Conservation (phyloP, 2,888 invertebrate genomes). For the Amblyteles armatorius region DNA sequence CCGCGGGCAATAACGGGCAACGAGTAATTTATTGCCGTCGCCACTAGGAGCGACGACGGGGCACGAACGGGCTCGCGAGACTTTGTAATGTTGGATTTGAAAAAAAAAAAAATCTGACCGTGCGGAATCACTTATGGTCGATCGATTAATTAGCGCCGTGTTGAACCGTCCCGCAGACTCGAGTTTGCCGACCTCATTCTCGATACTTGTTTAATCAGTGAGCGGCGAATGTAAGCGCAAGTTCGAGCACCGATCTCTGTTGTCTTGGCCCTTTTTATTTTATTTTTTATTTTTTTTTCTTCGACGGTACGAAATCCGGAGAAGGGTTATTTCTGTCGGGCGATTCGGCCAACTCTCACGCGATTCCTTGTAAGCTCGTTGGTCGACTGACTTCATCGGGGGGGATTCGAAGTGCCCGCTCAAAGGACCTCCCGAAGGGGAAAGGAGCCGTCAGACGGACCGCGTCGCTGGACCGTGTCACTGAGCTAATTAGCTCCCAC, state of each 20-base stretch:
- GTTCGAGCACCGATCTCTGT: background rate
- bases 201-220: background rate
- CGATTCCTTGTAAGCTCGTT: slow-evolving; percentile 67
- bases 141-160: background rate
- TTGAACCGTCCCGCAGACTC: background rate
- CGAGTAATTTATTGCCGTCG: slow-evolving; percentile 63
- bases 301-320: slow-evolving; percentile 61
- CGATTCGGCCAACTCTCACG: slow-evolving; percentile 61
- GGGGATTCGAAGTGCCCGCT: slow-evolving; percentile 74
- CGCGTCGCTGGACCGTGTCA: slow-evolving; percentile 78
- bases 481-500: slow-evolving; percentile 80
- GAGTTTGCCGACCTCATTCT: background rate
- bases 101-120: background rate
- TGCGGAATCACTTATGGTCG: background rate
- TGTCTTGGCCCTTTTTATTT: slow-evolving; percentile 1
- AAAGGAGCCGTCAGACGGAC: slow-evolving; percentile 71
- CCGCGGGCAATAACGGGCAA: slow-evolving; percentile 50
- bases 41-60: background rate
- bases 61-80: background rate
- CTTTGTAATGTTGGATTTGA: background rate
- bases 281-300: slow-evolving; percentile 8
- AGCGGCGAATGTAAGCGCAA: background rate
- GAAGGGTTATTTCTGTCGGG: slow-evolving; percentile 72
- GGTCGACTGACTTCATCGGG: slow-evolving; percentile 60
- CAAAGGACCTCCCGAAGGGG: slow-evolving; percentile 69